Percentiles rank a stretch among this genome's conserved stretches.
phyloP scores from a whole-genome alignment of 2,797 vertebrate species.

The Phrynocephalus forsythii region DNA sequence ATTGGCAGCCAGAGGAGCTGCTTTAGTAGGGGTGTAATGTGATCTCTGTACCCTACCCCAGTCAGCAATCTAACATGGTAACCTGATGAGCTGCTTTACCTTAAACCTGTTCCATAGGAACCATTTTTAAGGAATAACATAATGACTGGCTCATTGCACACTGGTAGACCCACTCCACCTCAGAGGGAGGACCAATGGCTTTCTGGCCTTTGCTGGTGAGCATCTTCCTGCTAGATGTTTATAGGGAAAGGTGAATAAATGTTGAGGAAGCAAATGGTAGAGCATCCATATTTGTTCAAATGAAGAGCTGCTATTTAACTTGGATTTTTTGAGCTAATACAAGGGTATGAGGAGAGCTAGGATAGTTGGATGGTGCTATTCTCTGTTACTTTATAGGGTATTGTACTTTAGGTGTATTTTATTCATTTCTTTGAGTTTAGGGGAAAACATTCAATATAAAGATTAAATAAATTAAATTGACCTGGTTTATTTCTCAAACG shows the following conservation, averaged over 20 bases:
- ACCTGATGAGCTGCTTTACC: not conserved
- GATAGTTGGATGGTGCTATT: not conserved
- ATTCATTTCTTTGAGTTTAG: not conserved
- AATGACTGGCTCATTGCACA: not conserved
- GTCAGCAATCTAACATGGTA: too few relatives aligned
- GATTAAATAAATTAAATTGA: conserved; percentile 30
- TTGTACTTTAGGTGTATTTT: not conserved
- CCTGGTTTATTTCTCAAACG: conserved; percentile 48
- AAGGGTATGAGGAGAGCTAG: too few relatives aligned
- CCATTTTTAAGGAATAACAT: not conserved
- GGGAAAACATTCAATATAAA: not conserved
- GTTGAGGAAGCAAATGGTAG: not conserved
- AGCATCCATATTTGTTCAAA: not conserved
- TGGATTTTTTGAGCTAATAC: not conserved
- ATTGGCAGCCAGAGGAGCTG: too few relatives aligned
- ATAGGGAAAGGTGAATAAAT: not conserved
- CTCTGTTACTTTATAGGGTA: not conserved
- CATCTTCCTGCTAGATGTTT: not conserved
- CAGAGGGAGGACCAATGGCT: not conserved
- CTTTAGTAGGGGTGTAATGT: too few relatives aligned
- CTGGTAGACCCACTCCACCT: not conserved
- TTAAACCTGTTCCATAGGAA: not conserved
- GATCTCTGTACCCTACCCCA: too few relatives aligned
- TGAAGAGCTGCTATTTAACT: not conserved
- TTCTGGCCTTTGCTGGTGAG: not conserved